These are phyloP conservation scores for Gila robusta DNA, from an alignment of 2,797 vertebrate genomes.

Conservation along the genomic window DNA sequence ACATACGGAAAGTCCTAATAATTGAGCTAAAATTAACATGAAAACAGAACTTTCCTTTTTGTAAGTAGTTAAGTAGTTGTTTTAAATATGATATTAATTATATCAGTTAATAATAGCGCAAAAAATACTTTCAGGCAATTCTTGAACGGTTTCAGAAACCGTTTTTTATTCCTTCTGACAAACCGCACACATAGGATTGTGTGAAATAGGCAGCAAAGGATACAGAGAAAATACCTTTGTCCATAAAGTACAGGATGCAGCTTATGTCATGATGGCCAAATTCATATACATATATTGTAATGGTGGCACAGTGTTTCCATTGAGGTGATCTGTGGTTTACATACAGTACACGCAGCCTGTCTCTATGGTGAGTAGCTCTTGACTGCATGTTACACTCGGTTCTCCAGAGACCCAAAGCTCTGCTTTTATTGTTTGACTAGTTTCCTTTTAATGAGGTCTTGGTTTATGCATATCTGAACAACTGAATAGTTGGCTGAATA, in stretches of 20 bases:
- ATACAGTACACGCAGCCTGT: neutral
- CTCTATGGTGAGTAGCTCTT: constrained; percentile 20
- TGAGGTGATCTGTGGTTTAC: neutral
- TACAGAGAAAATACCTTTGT: neutral
- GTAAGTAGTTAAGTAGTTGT: neutral
- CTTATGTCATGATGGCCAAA: neutral
- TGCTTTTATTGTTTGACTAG: neutral
- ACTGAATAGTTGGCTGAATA: neutral
- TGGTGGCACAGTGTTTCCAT: neutral
- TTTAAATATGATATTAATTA: neutral
- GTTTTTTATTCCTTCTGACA: neutral
- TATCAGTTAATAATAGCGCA: neutral
- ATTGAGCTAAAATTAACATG: neutral
- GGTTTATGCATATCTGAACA: neutral
- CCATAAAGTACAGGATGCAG: neutral
- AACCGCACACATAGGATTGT: neutral
- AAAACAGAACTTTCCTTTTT: neutral
- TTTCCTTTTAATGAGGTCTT: neutral
- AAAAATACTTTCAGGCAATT: neutral
- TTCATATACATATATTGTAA: neutral
- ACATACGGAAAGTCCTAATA: neutral
- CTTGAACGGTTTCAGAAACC: neutral
- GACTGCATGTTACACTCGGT: neutral
- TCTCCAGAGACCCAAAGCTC: constrained; percentile 1
- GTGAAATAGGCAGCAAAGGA: neutral